phyloP scores from a whole-genome alignment of 2,888 invertebrate species.

The Stramonita haemastoma region DNA sequence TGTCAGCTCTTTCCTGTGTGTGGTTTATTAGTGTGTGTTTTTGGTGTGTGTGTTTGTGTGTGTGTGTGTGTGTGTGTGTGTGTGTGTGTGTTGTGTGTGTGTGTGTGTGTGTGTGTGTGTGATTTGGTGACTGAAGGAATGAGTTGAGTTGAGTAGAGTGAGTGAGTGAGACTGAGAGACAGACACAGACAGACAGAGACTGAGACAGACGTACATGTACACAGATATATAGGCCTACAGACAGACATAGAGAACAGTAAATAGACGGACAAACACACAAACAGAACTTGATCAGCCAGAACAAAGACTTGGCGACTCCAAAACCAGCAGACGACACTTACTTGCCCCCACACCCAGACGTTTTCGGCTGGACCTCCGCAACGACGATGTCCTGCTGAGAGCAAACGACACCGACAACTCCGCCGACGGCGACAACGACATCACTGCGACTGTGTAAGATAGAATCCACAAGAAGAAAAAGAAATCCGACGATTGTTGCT shows the following conservation, averaged over 20 bases:
- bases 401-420: slow-evolving; percentile 51
- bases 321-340: background rate
- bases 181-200: background rate
- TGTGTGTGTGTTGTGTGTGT: background rate
- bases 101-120: background rate
- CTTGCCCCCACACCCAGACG: slow-evolving; percentile 33
- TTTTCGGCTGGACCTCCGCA: slow-evolving; percentile 51
- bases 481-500: too few relatives aligned
- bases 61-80: background rate
- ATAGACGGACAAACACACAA: background rate
- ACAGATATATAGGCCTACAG: background rate
- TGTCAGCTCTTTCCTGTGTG: too few relatives aligned
- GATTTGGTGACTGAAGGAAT: background rate
- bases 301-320: background rate
- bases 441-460: background rate
- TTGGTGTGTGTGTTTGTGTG: background rate
- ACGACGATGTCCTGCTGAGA: slow-evolving; percentile 51
- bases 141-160: too few relatives aligned
- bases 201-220: background rate
- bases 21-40: background rate
- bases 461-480: background rate
- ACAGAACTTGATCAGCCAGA: background rate
- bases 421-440: slow-evolving; percentile 45
- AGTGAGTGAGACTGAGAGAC: slow-evolving; percentile 4
- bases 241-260: background rate